Base-by-base conservation (phyloP, 2,888 invertebrate genomes). In the Zeuzera pyrina region DNA sequence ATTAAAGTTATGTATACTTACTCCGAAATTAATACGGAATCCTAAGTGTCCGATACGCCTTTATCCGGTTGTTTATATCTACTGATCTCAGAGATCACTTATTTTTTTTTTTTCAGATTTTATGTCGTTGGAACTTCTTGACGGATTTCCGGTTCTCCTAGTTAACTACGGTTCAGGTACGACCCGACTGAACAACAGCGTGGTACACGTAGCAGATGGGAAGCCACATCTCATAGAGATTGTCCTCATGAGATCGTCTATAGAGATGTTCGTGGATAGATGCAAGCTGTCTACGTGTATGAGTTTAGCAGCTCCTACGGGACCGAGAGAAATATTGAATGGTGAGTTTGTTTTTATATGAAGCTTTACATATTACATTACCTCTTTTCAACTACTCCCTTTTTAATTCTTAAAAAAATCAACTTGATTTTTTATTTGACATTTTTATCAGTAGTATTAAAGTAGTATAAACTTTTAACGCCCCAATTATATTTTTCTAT, bases 121-220 rank as follows among this genome's bases (percentile, higher is more conserved):
- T 70, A 90, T 98, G 81, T 89, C 96, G 0, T 71, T 98, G 41
- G 95, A 97, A 62, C 74, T 98, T 27, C 84, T 88, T 4, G 87
- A 91, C 22, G 97, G 97, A n/a, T 91, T 86, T 59, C 93, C 93
- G 0, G 87, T 92, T 0, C 79, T 98, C 5, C 87, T 91, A 15
- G 88, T 97, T 3, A 93, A 97, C 78, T 94, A 95, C 58, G 98
- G 98, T 0, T 88, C 91, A 0, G 95, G 95, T 0, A 91, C 93
- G 1, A 86, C 88, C 0, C 86, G 87, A 42, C 81, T 91, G 21
- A 89, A 89, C 58, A 87, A 91, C 59, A 85, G 86, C 34, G 87
- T 89, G 13, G 89, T 91, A 12, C 88, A 88, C 49, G 79, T 97
- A 14, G 89, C 90, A 28, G 94, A 96, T 52, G 95, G 95, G 1